Percentiles rank a stretch among this genome's conserved stretches.
Evolutionary conservation across 2,888 invertebrate genomes (phyloP).

Genomic region (Sympetrum striolatum): DNA sequence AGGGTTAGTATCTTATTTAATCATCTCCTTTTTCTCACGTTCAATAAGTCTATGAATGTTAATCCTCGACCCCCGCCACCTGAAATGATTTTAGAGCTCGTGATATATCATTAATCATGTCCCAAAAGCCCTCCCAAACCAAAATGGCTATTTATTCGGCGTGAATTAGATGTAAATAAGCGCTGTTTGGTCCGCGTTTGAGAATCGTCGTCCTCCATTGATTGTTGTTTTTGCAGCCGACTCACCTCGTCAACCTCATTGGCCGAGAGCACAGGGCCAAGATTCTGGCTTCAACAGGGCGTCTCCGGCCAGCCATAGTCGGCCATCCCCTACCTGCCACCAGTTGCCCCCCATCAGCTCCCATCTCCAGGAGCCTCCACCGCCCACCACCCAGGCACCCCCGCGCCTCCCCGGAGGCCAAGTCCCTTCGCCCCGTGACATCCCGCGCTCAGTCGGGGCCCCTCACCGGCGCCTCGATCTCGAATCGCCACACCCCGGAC

Average conservation of each 20-base stretch:
- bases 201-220: background rate
- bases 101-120: background rate
- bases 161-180: background rate
- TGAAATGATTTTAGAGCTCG: background rate
- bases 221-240: slow-evolving; percentile 50
- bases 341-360: background rate
- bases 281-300: slow-evolving; percentile 62
- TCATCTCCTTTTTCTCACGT: background rate
- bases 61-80: background rate
- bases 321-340: slow-evolving; percentile 60
- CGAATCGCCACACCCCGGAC: background rate
- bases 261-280: slow-evolving; percentile 54
- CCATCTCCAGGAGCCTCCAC: background rate
- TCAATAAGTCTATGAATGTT: background rate
- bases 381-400: background rate
- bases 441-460: background rate
- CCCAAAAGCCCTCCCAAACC: background rate
- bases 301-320: slow-evolving; percentile 64
- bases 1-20: slow-evolving; percentile 62
- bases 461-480: slow-evolving; percentile 26
- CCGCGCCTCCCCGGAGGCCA: background rate
- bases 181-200: background rate
- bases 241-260: slow-evolving; percentile 54
- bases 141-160: background rate
- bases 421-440: background rate